These are phyloP conservation scores for Eriosoma lanigerum DNA, from an alignment of 1,140 invertebrate genomes.

Conservation along the genomic window DNA sequence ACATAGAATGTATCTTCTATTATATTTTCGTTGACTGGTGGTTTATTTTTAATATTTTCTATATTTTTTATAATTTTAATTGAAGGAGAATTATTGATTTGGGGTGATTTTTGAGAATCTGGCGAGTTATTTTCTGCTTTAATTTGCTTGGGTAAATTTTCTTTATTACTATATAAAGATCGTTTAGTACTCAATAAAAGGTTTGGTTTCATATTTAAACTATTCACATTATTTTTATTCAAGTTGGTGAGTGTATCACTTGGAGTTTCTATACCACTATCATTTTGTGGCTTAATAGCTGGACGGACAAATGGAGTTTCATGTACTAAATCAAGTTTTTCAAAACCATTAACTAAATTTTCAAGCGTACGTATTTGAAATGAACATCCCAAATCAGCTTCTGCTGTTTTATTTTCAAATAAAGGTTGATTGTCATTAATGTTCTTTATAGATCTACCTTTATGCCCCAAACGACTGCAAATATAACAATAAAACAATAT, in stretches of 20 bases:
- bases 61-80: slow-evolving; percentile 5
- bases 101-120: slow-evolving; percentile 1
- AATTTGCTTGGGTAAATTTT: slow-evolving; percentile 17
- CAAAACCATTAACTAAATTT: slow-evolving; percentile 19
- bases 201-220: slow-evolving; percentile 8
- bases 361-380: slow-evolving; percentile 40
- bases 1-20: slow-evolving; percentile 32
- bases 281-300: slow-evolving; percentile 24
- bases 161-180: slow-evolving; percentile 32
- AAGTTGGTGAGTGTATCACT: slow-evolving; percentile 7
- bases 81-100: neutral
- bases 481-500: neutral
- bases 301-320: slow-evolving; percentile 43
- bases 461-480: slow-evolving; percentile 45
- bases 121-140: neutral
- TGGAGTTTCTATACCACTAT: slow-evolving; percentile 43
- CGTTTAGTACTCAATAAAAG: slow-evolving; percentile 16
- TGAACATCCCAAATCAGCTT: slow-evolving; percentile 39
- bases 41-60: neutral
- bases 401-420: slow-evolving; percentile 42
- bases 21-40: neutral
- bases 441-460: slow-evolving; percentile 34
- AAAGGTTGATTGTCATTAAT: slow-evolving; percentile 30
- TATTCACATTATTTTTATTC: neutral
- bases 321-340: slow-evolving; percentile 47